Base-by-base conservation (phyloP, 2,797 vertebrate species). In the Acrossocheilus fasciatus region DNA sequence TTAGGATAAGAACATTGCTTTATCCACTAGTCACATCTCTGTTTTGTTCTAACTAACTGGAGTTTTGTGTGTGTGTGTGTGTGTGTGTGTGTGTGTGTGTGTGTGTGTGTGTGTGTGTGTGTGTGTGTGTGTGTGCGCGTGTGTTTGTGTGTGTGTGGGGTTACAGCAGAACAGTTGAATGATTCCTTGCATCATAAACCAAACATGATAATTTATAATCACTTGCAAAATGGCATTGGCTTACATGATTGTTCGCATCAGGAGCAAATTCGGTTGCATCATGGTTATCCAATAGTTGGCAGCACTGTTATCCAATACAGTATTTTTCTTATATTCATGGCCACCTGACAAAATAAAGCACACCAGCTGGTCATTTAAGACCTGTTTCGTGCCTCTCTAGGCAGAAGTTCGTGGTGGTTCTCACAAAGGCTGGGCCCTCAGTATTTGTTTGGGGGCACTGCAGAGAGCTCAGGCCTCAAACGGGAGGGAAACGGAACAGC, bases 211-310 rank as follows among this genome's bases (percentile, higher is more conserved):
- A 69, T 54, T 52, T 54, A 23, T 43, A 68, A 77, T 77, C 23
- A 69, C 47, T 75, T 57, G 36, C 68, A 54, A 72, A 50, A 36
- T 82, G 12, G 14, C 34, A 78, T 23, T 54, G 47, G 23, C 34
- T 45, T 47, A 62, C 36, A 57, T 2, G 34, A 75, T 3, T 68
- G 45, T 76, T 76, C 45, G 6, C 30, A 77, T n/a, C 15, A 76
- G 41, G 34, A 84, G 45, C 62, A 69, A 62, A 78, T 34, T 83
- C 20, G 4, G 73, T 77, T 84, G 62, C 83, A 84, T 78, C 74
- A 84, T 69, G 17, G 45, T 69, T 78, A 54, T 77, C 23, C 62
- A 84, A 84, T 30, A 75, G 59, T 68, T 50, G 45, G 45, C 34
- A 77, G 39, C 34, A 68, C 52, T n/a, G 59, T 77, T 76, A 57